These are phyloP conservation scores for Leptoclinus maculatus DNA, from an alignment of 2,797 vertebrate genomes.

Conservation along the genomic window DNA sequence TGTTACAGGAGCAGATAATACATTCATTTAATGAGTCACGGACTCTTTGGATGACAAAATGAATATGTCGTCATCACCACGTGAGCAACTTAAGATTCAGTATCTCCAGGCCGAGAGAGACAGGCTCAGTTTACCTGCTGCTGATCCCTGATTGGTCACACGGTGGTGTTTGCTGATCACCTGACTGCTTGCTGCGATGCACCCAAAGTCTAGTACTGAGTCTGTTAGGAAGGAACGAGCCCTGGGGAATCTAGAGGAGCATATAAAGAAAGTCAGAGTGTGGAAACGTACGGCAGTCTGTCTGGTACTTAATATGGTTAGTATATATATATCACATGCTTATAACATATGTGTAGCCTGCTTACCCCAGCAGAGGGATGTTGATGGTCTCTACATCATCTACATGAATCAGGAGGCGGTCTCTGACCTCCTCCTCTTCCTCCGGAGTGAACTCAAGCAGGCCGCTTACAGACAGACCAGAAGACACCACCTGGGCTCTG, in stretches of 20 bases:
- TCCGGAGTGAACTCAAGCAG: conserved; percentile 87
- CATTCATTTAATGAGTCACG: neutral
- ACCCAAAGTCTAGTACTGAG: conserved; percentile 87
- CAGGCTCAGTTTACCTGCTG: conserved; percentile 81
- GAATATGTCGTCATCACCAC: neutral
- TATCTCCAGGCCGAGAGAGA: neutral
- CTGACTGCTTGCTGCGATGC: conserved; percentile 81
- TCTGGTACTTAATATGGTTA: neutral
- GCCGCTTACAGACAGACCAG: conserved; percentile 85
- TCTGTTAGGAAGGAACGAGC: conserved; percentile 81
- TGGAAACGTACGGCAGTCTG: neutral
- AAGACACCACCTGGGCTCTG: conserved; percentile 74
- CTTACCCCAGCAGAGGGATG: conserved; percentile 84
- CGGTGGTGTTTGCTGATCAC: conserved; percentile 81
- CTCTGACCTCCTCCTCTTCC: conserved; percentile 75
- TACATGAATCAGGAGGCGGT: conserved; percentile 78
- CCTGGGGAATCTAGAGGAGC: conserved; percentile 79
- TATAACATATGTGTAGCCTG: too few species aligned
- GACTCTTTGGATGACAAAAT: neutral
- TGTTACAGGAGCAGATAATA: neutral
- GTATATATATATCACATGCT: neutral
- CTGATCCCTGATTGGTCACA: conserved; percentile 86
- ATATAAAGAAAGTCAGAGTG: neutral
- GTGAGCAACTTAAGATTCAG: neutral
- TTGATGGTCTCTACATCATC: conserved; percentile 76